A percentile compares a stretch with the other conserved stretches of the same genome.
Conservation (phyloP, 2,888 invertebrate genomes). For the Byasa hedistus region DNA sequence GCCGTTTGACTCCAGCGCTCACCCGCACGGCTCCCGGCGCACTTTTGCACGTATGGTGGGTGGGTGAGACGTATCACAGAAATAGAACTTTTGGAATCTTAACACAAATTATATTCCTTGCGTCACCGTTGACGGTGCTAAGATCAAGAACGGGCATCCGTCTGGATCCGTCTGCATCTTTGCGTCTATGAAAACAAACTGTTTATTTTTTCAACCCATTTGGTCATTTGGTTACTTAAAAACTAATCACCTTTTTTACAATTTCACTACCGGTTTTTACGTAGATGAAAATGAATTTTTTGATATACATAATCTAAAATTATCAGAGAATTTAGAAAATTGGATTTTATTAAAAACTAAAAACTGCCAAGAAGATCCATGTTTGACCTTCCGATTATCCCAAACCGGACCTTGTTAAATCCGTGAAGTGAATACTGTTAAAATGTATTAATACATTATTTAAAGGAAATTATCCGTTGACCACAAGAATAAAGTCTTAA, state of each 20-base stretch:
- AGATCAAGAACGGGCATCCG: constrained; percentile 64
- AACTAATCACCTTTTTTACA: not conserved
- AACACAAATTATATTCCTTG: constrained; percentile 73
- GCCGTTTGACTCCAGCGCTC: constrained; percentile 52
- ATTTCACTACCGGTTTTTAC: not conserved
- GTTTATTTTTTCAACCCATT: not conserved
- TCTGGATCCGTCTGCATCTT: constrained; percentile 29
- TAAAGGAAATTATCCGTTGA: not conserved
- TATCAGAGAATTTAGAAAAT: too few relatives aligned
- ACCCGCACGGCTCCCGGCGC: constrained; percentile 56
- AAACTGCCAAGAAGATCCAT: too few relatives aligned
- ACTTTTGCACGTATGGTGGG: constrained; percentile 50
- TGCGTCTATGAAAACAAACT: constrained; percentile 24
- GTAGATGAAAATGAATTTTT: not conserved
- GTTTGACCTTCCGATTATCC: not conserved
- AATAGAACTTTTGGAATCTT: constrained; percentile 79
- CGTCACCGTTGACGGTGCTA: constrained; percentile 70
- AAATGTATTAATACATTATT: not conserved
- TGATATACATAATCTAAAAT: too few relatives aligned
- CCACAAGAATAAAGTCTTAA: constrained; percentile 13
- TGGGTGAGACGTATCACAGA: constrained; percentile 65
- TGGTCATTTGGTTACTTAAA: not conserved
- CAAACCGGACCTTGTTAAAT: not conserved
- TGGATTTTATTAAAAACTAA: too few relatives aligned
- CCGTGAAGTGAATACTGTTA: not conserved